phyloP scores from a whole-genome alignment of 2,113 vertebrate species.

The Pituophis catenifer region DNA sequence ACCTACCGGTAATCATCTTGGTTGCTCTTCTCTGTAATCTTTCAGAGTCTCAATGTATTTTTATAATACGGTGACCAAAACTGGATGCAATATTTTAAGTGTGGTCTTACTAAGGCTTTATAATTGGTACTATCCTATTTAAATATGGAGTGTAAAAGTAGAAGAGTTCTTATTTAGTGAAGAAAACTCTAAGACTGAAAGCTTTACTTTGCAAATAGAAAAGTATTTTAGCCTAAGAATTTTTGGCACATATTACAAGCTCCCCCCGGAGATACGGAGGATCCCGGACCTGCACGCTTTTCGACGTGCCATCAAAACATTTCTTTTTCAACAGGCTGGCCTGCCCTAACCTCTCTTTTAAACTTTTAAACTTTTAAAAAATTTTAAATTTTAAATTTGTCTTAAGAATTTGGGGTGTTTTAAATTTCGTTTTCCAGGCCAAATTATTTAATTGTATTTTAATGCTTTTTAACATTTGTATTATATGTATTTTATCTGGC shows the following conservation, averaged over 20 bases:
- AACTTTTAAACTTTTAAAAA: too few species aligned
- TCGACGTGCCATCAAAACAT: too few species aligned
- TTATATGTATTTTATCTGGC: too few species aligned
- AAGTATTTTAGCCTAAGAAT: background rate
- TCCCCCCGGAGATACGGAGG: too few species aligned
- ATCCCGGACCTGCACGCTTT: too few species aligned
- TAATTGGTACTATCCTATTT: background rate
- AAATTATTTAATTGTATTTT: too few species aligned
- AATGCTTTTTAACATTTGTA: too few species aligned
- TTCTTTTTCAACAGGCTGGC: too few species aligned
- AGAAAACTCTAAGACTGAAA: background rate
- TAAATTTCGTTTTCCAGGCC: too few species aligned
- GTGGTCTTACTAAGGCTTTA: background rate
- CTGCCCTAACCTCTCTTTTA: too few species aligned
- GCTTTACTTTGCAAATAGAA: background rate
- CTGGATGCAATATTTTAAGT: background rate
- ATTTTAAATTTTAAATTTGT: too few species aligned
- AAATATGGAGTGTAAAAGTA: background rate
- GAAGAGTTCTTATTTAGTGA: background rate
- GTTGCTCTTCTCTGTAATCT: background rate
- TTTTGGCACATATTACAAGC: background rate
- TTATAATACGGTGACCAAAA: background rate
- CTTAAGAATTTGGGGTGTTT: too few species aligned
- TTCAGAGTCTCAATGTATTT: background rate
- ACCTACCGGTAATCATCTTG: background rate